A percentile compares a stretch with the other conserved stretches of the same genome.
These are phyloP conservation scores for Oreotrochilus melanogaster DNA, from an alignment of 2,113 vertebrate genomes.

Conservation along the genomic window DNA sequence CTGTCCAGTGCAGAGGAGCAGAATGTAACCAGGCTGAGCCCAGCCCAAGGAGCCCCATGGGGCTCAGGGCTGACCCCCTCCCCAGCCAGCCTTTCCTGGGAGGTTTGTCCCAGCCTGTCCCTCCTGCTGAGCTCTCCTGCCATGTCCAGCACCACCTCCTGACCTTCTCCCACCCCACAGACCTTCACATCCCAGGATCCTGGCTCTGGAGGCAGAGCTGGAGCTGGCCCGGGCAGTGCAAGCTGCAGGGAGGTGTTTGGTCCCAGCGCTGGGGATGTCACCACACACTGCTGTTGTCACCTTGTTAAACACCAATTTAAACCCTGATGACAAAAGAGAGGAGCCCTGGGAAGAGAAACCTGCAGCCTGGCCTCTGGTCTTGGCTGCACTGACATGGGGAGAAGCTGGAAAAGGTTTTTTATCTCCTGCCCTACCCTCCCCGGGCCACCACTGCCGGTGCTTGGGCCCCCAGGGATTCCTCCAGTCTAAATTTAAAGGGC, in stretches of 20 bases:
- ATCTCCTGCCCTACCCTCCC: not conserved
- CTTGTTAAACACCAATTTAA: not conserved
- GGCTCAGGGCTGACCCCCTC: rapidly evolving
- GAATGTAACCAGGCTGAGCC: not conserved
- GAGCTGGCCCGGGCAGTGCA: too few relatives aligned
- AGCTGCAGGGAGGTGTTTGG: not conserved
- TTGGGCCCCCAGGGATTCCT: slow-evolving; percentile 24
- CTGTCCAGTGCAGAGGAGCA: not conserved
- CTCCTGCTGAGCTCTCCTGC: not conserved
- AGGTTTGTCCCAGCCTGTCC: not conserved
- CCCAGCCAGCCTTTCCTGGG: not conserved
- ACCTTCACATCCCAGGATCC: not conserved
- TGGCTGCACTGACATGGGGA: not conserved
- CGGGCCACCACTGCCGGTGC: not conserved
- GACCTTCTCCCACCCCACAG: not conserved
- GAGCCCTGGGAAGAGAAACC: not conserved
- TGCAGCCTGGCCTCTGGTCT: not conserved
- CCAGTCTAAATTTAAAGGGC: not conserved
- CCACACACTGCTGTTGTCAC: slow-evolving; percentile 13
- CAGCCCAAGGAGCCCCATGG: rapidly evolving
- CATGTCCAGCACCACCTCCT: not conserved
- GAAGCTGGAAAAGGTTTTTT: not conserved
- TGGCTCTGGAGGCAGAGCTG: too few relatives aligned
- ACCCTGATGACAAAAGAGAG: not conserved
- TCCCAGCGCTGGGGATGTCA: not conserved